Conservation (phyloP, 2,113 vertebrate genomes). For the Perca fluviatilis region DNA sequence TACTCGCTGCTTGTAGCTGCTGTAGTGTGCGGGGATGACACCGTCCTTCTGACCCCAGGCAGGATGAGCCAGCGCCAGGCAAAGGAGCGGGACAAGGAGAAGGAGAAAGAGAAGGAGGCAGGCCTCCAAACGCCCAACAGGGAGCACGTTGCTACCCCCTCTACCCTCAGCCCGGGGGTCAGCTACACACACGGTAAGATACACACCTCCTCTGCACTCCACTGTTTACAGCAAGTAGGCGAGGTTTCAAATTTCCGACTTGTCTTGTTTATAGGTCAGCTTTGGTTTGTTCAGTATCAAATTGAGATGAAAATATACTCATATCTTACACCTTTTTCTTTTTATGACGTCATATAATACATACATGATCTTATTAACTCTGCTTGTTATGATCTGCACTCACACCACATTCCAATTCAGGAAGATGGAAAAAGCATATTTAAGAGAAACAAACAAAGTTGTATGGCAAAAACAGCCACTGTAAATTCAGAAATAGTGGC, state of each 20-base stretch:
- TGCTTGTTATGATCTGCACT: neutral
- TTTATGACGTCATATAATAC: neutral
- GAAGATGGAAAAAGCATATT: neutral
- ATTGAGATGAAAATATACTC: neutral
- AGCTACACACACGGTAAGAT: conserved; percentile 91
- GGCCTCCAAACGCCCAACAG: conserved; percentile 89
- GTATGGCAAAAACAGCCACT: neutral
- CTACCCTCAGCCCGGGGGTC: conserved; percentile 89
- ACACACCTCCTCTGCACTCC: neutral
- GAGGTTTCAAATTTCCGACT: neutral
- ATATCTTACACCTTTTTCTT: neutral
- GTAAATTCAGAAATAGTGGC: neutral
- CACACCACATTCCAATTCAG: neutral
- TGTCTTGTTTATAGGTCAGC: neutral
- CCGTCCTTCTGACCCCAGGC: conserved; percentile 88
- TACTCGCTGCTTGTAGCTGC: conserved; percentile 74
- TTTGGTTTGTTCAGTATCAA: neutral
- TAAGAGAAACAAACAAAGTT: neutral
- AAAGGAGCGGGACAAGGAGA: conserved; percentile 79
- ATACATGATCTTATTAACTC: too few relatives aligned
- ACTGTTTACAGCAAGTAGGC: neutral
- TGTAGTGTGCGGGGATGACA: conserved; percentile 89
- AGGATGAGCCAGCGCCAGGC: conserved; percentile 96
- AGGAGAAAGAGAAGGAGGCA: conserved; percentile 87
- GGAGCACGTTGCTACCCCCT: conserved; percentile 86